A percentile compares a stretch with the other conserved stretches of the same genome.
Evolutionary conservation across 1,140 invertebrate genomes (phyloP).

Genomic region (Sitodiplosis mosellana): DNA sequence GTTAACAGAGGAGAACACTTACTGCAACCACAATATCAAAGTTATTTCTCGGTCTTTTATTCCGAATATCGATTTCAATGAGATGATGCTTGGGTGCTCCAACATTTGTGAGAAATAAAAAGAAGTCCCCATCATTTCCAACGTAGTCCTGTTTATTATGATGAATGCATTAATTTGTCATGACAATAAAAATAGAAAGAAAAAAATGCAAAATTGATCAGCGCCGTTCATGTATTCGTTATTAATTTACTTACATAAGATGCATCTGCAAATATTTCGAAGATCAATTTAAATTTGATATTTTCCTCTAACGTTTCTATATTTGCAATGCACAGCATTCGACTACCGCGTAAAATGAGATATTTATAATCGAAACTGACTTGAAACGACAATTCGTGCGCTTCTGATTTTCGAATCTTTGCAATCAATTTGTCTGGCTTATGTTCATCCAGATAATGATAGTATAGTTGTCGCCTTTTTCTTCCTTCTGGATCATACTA

Average conservation of each 20-base stretch:
- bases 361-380: neutral
- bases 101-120: neutral
- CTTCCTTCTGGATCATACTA: neutral
- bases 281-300: neutral
- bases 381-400: neutral
- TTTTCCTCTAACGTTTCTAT: neutral
- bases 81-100: neutral
- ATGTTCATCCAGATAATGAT: neutral
- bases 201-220: too few relatives aligned
- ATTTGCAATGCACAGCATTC: neutral
- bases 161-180: neutral
- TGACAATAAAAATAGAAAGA: neutral
- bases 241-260: neutral
- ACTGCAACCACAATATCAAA: neutral
- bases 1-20: neutral
- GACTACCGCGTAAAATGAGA: neutral
- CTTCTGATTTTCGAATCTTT: neutral
- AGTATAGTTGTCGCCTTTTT: neutral
- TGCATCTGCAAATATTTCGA: neutral
- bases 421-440: neutral
- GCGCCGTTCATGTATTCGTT: too few relatives aligned
- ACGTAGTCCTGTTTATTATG: neutral
- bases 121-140: neutral
- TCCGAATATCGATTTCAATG: neutral
- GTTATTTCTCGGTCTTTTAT: neutral